Evolutionary conservation across 2,113 vertebrate genomes (phyloP).

Genomic region (Callopanchax toddi): DNA sequence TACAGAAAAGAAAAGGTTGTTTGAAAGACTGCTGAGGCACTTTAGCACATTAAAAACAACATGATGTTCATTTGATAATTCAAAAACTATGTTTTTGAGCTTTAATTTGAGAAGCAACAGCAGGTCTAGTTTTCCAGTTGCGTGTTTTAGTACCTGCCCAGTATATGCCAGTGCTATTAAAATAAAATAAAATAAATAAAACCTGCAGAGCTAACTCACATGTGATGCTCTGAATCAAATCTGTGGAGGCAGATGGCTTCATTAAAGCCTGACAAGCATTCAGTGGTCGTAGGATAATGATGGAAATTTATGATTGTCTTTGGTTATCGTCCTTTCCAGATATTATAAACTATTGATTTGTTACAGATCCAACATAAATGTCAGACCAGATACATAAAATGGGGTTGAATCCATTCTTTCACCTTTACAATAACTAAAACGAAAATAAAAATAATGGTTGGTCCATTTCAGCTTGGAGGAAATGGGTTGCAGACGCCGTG

Average conservation of each 20-base stretch:
- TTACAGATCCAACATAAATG: conserved; percentile 20
- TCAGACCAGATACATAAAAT: background rate
- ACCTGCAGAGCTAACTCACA: conserved; percentile 13
- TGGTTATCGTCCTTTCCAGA: conserved; percentile 47
- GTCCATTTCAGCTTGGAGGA: too few species aligned
- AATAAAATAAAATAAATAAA: background rate
- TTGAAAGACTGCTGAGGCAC: too few species aligned
- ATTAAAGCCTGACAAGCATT: conserved; percentile 59
- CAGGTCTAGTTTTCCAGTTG: too few species aligned
- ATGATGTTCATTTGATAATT: too few species aligned
- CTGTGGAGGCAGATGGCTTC: conserved; percentile 58
- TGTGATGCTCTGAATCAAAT: conserved; percentile 27
- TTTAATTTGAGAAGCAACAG: too few species aligned
- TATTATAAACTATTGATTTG: conserved; percentile 38
- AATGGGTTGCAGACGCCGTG: background rate
- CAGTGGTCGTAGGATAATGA: conserved; percentile 32
- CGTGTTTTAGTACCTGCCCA: background rate
- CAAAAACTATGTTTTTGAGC: too few species aligned
- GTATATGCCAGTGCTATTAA: background rate
- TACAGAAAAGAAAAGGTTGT: too few species aligned
- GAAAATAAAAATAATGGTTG: conserved; percentile 1
- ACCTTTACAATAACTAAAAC: background rate
- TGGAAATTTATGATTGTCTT: conserved; percentile 46
- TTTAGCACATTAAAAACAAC: too few species aligned
- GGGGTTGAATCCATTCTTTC: background rate